Evolutionary conservation across 2,888 invertebrate genomes (phyloP).

Genomic region (Amblyjoppa fuscipennis): DNA sequence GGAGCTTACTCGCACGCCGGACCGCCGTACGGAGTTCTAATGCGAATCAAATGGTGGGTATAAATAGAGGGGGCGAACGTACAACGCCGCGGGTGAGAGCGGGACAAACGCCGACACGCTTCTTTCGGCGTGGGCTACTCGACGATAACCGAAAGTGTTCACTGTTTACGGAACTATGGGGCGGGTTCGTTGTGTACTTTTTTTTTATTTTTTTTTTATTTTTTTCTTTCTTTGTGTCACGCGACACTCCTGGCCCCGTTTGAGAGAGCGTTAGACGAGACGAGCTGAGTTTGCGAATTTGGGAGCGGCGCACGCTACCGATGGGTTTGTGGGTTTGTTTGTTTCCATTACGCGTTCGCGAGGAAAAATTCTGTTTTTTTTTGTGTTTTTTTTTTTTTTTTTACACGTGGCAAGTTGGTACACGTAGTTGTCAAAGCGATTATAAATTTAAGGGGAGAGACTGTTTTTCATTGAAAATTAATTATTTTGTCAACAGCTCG

Average conservation of each 20-base stretch:
- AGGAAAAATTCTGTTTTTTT: not conserved
- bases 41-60: constrained; percentile 76
- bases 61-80: constrained; percentile 62
- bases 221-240: constrained; percentile 43
- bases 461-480: not conserved
- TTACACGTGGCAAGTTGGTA: not conserved
- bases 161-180: constrained; percentile 71
- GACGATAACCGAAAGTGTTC: constrained; percentile 78
- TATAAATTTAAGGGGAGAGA: not conserved
- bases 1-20: constrained; percentile 34
- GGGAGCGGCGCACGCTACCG: not conserved
- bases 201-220: constrained; percentile 40
- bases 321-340: not conserved
- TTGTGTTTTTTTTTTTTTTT: not conserved
- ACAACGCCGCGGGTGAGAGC: constrained; percentile 31
- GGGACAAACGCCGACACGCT: constrained; percentile 36
- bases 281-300: constrained; percentile 18
- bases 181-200: constrained; percentile 22
- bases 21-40: constrained; percentile 71
- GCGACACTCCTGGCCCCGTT: constrained; percentile 56
- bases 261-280: constrained; percentile 55
- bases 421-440: not conserved
- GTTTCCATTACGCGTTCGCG: not conserved
- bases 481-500: not conserved
- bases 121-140: constrained; percentile 61